Percentiles rank a stretch among this genome's conserved stretches.
Evolutionary conservation across 2,888 invertebrate genomes (phyloP).

Genomic region (Mystacides longicornis): DNA sequence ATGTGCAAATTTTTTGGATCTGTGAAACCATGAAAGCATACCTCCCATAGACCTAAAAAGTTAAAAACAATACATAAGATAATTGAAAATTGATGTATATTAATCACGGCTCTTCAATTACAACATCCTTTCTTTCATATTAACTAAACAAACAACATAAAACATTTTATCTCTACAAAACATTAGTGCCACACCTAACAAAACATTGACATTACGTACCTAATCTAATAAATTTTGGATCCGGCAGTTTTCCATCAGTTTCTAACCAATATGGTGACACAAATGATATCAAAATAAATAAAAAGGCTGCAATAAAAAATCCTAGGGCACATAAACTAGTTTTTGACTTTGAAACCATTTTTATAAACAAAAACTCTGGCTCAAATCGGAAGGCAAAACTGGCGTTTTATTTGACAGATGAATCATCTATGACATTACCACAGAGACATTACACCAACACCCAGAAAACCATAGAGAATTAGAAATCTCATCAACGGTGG

Average conservation of each 20-base stretch:
- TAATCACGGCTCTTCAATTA: no score
- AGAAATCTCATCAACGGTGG: no score
- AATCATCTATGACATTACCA: no score
- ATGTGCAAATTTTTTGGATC: conserved; percentile 84
- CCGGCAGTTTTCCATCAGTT: conserved; percentile 65
- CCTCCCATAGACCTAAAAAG: conserved; percentile 87
- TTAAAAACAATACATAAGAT: conserved; percentile 42
- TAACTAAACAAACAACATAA: not conserved
- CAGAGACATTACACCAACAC: no score
- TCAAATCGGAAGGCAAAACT: no score
- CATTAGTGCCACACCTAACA: conserved; percentile 20
- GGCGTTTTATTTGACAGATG: no score
- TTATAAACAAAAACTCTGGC: no score
- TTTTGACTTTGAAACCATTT: conserved; percentile 56
- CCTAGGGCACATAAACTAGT: conserved; percentile 59
- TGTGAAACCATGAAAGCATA: conserved; percentile 82
- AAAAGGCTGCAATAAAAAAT: conserved; percentile 57
- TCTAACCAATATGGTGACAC: conserved; percentile 84
- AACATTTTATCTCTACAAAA: not conserved
- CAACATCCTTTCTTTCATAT: no score
- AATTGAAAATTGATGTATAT: not conserved
- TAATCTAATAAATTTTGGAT: conserved; percentile 74
- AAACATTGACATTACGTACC: conserved; percentile 46
- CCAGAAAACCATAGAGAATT: no score
- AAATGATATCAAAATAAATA: conserved; percentile 73